Conservation (phyloP, 2,888 invertebrate genomes). For the Scaptomyza tumidula region DNA sequence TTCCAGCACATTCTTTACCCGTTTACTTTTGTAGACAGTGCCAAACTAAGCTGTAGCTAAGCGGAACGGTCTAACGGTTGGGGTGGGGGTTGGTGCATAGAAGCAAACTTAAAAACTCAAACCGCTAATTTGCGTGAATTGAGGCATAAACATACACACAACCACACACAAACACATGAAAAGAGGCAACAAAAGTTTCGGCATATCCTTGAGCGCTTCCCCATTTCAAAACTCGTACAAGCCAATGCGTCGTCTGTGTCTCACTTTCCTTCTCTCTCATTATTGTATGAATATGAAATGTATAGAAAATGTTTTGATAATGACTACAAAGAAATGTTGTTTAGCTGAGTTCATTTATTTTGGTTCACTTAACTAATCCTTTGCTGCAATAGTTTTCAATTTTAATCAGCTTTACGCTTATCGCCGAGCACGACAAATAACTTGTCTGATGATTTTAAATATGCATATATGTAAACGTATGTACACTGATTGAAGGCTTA, state of each 20-base stretch:
- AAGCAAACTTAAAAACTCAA: slow-evolving; percentile 58
- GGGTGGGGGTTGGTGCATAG: background rate
- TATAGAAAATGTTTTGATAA: slow-evolving; percentile 72
- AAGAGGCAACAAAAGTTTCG: slow-evolving; percentile 49
- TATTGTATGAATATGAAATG: slow-evolving; percentile 56
- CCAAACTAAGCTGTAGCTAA: slow-evolving; percentile 34
- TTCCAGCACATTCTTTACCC: background rate
- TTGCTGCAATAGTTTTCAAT: slow-evolving; percentile 75
- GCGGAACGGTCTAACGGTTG: background rate
- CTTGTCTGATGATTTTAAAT: slow-evolving; percentile 4
- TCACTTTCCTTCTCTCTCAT: slow-evolving; percentile 13
- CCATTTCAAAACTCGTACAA: slow-evolving; percentile 15
- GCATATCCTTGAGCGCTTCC: slow-evolving; percentile 31
- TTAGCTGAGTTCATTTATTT: slow-evolving; percentile 78
- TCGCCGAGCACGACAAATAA: slow-evolving; percentile 28
- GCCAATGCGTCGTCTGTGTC: slow-evolving; percentile 11
- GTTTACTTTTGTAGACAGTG: slow-evolving; percentile 13
- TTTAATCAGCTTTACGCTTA: slow-evolving; percentile 76
- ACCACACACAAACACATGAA: slow-evolving; percentile 3
- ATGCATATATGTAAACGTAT: background rate
- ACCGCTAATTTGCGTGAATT: slow-evolving; percentile 74
- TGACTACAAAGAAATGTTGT: slow-evolving; percentile 75
- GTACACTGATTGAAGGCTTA: slow-evolving; percentile 19
- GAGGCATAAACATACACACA: slow-evolving; percentile 48
- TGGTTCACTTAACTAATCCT: slow-evolving; percentile 81